phyloP scores from a whole-genome alignment of 2,888 invertebrate genomes.

The Drosophila suboccidentalis region DNA sequence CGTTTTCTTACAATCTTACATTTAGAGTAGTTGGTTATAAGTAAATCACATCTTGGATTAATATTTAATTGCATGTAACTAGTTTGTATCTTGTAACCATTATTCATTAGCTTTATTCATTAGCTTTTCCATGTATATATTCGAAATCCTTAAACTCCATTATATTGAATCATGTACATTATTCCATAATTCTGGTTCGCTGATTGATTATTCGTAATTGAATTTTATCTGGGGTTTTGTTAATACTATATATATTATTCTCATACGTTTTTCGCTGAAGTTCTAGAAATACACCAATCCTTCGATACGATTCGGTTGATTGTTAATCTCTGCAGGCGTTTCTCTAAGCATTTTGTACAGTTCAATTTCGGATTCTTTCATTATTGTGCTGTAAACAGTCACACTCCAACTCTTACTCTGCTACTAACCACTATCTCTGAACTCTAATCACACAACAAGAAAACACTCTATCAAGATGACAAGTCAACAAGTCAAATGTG shows the following conservation, averaged over 20 bases:
- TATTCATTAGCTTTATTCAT: slow-evolving; percentile 37
- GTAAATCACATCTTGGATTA: neutral
- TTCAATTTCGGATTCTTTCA: slow-evolving; percentile 28
- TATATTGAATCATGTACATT: slow-evolving; percentile 46
- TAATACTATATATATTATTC: slow-evolving; percentile 10
- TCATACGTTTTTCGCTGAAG: slow-evolving; percentile 24
- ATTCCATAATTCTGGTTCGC: slow-evolving; percentile 38
- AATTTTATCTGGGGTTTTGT: slow-evolving; percentile 38
- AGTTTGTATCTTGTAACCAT: slow-evolving; percentile 4
- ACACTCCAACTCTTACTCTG: slow-evolving; percentile 26
- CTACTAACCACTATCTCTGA: slow-evolving; percentile 52
- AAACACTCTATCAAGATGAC: slow-evolving; percentile 4
- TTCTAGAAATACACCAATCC: slow-evolving; percentile 83
- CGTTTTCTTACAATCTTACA: neutral
- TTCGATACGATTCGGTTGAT: slow-evolving; percentile 56
- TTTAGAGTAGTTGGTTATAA: neutral
- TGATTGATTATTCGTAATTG: slow-evolving; percentile 22
- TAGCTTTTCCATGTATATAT: slow-evolving; percentile 1
- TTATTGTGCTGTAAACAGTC: slow-evolving; percentile 7
- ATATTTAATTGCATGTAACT: neutral
- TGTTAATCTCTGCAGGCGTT: slow-evolving; percentile 58
- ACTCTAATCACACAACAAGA: slow-evolving; percentile 23
- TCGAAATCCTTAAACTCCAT: slow-evolving; percentile 13
- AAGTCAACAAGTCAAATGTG: slow-evolving; percentile 47
- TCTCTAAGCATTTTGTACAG: slow-evolving; percentile 58